Percentiles rank a stretch among this genome's conserved stretches.
These are phyloP conservation scores for Ursus arctos DNA, from an alignment of 2,113 vertebrate genomes.

Conservation along the genomic window DNA sequence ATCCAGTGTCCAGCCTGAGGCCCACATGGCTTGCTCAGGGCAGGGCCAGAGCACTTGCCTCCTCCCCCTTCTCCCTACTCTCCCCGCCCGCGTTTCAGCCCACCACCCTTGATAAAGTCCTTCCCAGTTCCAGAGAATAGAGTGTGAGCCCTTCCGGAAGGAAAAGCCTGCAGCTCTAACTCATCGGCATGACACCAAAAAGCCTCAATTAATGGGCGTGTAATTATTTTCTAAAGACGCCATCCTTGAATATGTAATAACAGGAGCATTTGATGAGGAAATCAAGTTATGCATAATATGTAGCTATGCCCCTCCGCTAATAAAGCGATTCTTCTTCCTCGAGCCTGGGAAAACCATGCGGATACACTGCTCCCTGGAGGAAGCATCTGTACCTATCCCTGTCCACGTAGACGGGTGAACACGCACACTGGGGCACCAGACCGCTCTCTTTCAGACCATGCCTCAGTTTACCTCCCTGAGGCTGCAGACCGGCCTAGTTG, in stretches of 20 bases:
- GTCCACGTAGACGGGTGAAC: not conserved
- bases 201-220: conserved; percentile 61
- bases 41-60: not conserved
- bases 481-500: not conserved
- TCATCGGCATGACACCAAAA: not conserved
- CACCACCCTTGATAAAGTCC: not conserved
- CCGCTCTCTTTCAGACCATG: not conserved
- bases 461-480: conserved; percentile 1
- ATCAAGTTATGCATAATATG: conserved; percentile 68
- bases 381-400: not conserved
- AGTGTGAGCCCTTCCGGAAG: not conserved
- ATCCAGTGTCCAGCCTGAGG: not conserved
- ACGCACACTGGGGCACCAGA: not conserved
- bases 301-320: conserved; percentile 16
- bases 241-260: conserved; percentile 57
- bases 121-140: not conserved
- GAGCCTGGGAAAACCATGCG: conserved; percentile 20
- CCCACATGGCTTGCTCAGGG: not conserved
- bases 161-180: not conserved
- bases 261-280: conserved; percentile 62
- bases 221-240: conserved; percentile 72
- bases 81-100: not conserved
- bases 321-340: conserved; percentile 59
- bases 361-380: not conserved
- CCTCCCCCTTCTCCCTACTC: not conserved